Evolutionary conservation across 2,797 vertebrate genomes (phyloP).

Genomic region (Enteromius treurensis): DNA sequence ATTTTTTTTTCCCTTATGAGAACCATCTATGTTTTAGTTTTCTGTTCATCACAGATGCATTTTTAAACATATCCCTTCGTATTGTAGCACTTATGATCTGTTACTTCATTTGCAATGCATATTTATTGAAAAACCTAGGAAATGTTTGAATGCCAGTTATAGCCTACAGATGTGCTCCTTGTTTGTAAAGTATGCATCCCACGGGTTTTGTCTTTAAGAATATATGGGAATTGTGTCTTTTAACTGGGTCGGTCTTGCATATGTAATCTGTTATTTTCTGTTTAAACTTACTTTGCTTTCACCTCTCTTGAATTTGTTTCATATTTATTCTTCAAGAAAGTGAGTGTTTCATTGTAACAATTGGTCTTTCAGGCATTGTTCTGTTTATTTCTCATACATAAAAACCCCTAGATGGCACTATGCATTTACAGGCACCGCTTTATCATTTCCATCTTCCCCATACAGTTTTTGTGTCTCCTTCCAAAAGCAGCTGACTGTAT

Average conservation of each 20-base stretch:
- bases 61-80: neutral
- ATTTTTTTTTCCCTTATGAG: neutral
- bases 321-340: neutral
- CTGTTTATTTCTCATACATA: constrained; percentile 32
- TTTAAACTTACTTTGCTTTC: neutral
- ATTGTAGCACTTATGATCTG: neutral
- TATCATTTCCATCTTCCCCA: constrained; percentile 55
- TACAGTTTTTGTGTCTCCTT: constrained; percentile 44
- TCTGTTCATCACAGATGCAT: neutral
- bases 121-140: neutral
- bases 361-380: neutral
- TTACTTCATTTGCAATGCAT: neutral
- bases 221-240: neutral
- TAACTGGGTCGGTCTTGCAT: constrained; percentile 4
- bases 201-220: neutral
- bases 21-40: neutral
- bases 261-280: neutral
- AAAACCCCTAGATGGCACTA: constrained; percentile 75
- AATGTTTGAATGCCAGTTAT: neutral
- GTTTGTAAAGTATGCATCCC: neutral
- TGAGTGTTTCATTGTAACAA: constrained; percentile 25
- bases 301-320: neutral
- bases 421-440: constrained; percentile 59
- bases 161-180: neutral
- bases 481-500: constrained; percentile 13